A percentile compares a stretch with the other conserved stretches of the same genome.
Evolutionary conservation across 2,888 invertebrate genomes (phyloP).

Genomic region (Acrobasis repandana): DNA sequence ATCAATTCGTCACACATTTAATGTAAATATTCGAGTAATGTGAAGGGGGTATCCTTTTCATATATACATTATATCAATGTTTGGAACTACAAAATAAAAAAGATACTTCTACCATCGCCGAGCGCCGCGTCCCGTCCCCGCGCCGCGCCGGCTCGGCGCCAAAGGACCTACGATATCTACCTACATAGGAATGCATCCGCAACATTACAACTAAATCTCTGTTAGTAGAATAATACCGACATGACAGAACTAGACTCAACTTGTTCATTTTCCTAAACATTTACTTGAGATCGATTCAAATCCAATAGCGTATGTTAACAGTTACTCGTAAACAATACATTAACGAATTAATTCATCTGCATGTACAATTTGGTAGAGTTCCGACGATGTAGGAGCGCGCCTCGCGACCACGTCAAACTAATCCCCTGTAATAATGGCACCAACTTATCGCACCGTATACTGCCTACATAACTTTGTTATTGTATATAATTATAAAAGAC

Average conservation of each 20-base stretch:
- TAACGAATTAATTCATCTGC: constrained; percentile 24
- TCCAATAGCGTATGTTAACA: constrained; percentile 15
- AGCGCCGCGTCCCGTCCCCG: constrained; percentile 13
- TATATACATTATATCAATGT: constrained; percentile 57
- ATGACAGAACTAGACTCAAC: constrained; percentile 11
- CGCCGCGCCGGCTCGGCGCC: not conserved
- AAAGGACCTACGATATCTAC: constrained; percentile 16
- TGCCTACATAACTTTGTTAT: constrained; percentile 82
- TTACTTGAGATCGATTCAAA: constrained; percentile 18
- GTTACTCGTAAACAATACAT: constrained; percentile 21
- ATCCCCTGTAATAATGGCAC: constrained; percentile 83
- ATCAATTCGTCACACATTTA: constrained; percentile 49
- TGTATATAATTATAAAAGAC: constrained; percentile 73
- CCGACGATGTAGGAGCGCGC: constrained; percentile 55
- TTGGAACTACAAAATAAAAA: constrained; percentile 36
- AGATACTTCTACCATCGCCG: constrained; percentile 33
- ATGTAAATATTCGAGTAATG: constrained; percentile 45
- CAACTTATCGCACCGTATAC: constrained; percentile 83
- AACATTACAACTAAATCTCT: constrained; percentile 17
- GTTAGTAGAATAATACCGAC: constrained; percentile 14
- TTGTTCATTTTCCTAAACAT: constrained; percentile 16
- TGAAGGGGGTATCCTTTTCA: constrained; percentile 56
- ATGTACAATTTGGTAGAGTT: constrained; percentile 31
- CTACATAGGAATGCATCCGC: constrained; percentile 17
- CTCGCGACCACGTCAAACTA: constrained; percentile 67